A percentile compares a stretch with the other conserved stretches of the same genome.
These are phyloP conservation scores for Graptemys geographica DNA, from an alignment of 2,797 vertebrate genomes.

Conservation along the genomic window DNA sequence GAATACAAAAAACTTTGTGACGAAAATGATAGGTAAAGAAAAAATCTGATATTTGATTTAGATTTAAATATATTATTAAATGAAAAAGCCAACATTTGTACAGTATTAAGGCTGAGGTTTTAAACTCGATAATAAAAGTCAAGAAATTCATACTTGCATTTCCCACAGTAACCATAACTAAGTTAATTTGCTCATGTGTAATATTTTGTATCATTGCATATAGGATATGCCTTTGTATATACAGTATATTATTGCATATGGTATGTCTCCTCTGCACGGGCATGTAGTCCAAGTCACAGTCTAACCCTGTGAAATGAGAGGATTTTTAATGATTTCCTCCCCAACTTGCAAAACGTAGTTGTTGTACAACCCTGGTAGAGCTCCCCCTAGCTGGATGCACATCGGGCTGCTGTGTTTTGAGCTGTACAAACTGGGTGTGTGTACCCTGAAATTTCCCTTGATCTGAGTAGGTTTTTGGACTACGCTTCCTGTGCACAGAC, in stretches of 20 bases:
- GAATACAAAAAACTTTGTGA: slow-evolving; percentile 90
- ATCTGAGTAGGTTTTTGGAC: neutral
- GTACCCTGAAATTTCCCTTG: neutral
- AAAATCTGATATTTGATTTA: neutral
- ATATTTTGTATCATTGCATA: neutral
- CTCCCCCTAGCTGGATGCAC: neutral
- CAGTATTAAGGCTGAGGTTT: neutral
- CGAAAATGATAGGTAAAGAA: slow-evolving; percentile 91
- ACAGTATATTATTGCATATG: neutral
- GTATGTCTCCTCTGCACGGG: neutral
- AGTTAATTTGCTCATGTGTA: neutral
- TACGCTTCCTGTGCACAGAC: neutral
- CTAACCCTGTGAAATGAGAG: neutral
- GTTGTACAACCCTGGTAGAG: neutral
- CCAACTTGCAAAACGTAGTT: neutral
- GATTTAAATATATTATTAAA: neutral
- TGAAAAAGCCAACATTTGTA: neutral
- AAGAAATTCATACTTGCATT: neutral
- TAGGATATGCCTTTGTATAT: neutral
- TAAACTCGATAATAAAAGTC: neutral
- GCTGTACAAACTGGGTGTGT: neutral
- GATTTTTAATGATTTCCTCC: neutral
- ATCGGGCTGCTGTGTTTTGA: neutral
- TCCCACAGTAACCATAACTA: neutral
- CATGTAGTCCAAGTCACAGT: neutral